A percentile compares a stretch with the other conserved stretches of the same genome.
phyloP scores from a whole-genome alignment of 2,113 vertebrate species.

The Microcebus ravelobensis region DNA sequence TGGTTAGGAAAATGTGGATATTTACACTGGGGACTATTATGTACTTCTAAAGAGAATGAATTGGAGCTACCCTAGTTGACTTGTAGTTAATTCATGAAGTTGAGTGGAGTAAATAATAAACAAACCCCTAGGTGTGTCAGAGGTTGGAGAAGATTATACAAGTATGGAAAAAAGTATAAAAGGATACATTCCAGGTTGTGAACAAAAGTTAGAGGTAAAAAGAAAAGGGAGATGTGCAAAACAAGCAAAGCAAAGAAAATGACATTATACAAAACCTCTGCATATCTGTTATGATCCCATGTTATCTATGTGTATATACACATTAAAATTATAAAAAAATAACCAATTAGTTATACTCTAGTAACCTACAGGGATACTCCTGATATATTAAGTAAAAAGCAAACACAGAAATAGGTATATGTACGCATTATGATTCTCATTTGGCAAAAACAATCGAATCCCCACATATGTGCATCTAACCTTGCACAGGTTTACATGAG shows the following conservation, averaged over 20 bases:
- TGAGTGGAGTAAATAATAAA: background rate
- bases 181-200: background rate
- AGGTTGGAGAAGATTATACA: background rate
- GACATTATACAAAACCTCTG: background rate
- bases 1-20: background rate
- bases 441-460: slow-evolving; percentile 19
- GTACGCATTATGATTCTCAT: background rate
- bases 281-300: background rate
- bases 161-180: background rate
- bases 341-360: background rate
- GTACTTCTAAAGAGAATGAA: slow-evolving; percentile 2
- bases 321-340: background rate
- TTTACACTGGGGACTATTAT: no score
- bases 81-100: background rate
- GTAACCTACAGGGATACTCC: background rate
- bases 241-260: background rate
- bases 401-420: slow-evolving; percentile 36
- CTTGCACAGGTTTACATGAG: background rate
- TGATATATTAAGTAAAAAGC: background rate
- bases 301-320: background rate
- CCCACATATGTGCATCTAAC: background rate
- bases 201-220: slow-evolving; percentile 10
- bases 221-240: background rate
- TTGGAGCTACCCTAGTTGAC: background rate
- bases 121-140: background rate